Evolutionary conservation across 2,113 vertebrate species (phyloP).

Genomic region (Lanius collurio): DNA sequence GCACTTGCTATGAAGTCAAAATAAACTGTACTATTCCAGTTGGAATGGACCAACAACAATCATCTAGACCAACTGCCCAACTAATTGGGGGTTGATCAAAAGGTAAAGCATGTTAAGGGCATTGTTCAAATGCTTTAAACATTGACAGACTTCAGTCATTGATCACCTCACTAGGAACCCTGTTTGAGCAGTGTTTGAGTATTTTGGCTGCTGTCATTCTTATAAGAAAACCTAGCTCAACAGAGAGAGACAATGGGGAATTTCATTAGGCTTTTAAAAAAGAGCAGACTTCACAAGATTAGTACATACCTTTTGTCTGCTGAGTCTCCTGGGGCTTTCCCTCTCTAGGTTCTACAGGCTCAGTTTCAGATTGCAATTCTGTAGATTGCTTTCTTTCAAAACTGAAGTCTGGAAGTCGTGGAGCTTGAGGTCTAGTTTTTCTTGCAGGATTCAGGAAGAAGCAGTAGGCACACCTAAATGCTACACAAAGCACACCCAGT

Average conservation of each 20-base stretch:
- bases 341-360: slow-evolving; percentile 34
- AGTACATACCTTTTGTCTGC: slow-evolving; percentile 61
- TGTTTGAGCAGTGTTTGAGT: background rate
- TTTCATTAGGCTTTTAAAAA: background rate
- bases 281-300: background rate
- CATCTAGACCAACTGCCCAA: background rate
- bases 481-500: slow-evolving; percentile 69
- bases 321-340: slow-evolving; percentile 54
- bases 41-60: background rate
- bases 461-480: slow-evolving; percentile 97
- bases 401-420: slow-evolving; percentile 83
- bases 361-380: slow-evolving; percentile 52
- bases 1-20: background rate
- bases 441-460: slow-evolving; percentile 97
- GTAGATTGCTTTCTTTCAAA: slow-evolving; percentile 73
- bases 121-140: background rate
- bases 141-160: background rate
- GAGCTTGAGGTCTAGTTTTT: slow-evolving; percentile 92
- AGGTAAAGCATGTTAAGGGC: background rate
- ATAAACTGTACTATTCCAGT: background rate
- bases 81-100: background rate
- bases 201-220: background rate
- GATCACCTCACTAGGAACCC: background rate
- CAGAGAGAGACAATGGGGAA: background rate
- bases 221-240: background rate